phyloP scores from a whole-genome alignment of 2,888 invertebrate species.

The Heliconius ethilla region DNA sequence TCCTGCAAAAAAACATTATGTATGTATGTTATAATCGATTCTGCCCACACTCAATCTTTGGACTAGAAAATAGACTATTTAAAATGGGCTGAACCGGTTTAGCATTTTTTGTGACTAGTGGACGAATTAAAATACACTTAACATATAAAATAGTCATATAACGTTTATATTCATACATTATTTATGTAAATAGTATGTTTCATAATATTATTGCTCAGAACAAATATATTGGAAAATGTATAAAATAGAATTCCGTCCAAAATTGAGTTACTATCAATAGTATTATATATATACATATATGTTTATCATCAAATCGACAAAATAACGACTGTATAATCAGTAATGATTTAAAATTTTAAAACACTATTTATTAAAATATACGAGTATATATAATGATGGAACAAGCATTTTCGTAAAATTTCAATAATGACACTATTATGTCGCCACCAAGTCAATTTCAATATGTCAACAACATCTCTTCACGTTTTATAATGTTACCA shows the following conservation, averaged over 20 bases:
- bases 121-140: conserved; percentile 21
- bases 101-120: conserved; percentile 4
- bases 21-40: conserved; percentile 16
- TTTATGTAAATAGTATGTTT: conserved; percentile 41
- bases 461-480: background rate
- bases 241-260: conserved; percentile 69
- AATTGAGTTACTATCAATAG: conserved; percentile 60
- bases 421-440: background rate
- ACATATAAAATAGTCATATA: conserved; percentile 25
- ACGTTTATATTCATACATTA: conserved; percentile 29
- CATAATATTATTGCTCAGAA: conserved; percentile 19
- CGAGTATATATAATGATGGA: background rate
- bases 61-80: conserved; percentile 11
- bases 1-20: background rate
- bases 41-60: conserved; percentile 4
- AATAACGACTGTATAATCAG: conserved; percentile 1
- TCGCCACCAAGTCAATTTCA: background rate
- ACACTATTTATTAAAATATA: conserved; percentile 3
- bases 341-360: conserved; percentile 12
- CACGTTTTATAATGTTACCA: conserved; percentile 28
- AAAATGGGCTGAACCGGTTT: conserved; percentile 5
- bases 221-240: conserved; percentile 39
- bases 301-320: conserved; percentile 36
- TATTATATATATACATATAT: conserved; percentile 29
- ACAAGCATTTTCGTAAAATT: conserved; percentile 23